Percentiles rank a stretch among this genome's conserved stretches.
phyloP scores from a whole-genome alignment of 2,888 invertebrate species.

The Acleris laterana region DNA sequence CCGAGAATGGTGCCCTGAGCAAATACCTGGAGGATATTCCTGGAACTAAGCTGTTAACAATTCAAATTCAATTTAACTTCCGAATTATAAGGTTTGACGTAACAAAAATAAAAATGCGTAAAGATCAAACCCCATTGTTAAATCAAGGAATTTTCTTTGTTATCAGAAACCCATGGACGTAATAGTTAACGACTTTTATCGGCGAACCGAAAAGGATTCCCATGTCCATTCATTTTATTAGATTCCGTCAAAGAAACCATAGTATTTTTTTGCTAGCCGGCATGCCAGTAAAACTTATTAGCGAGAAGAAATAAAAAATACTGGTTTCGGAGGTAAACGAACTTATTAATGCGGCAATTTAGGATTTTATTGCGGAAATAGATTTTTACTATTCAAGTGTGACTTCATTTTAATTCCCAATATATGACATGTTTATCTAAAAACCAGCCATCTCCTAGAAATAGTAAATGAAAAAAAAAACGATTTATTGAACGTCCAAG shows the following conservation, averaged over 20 bases:
- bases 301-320: conserved; percentile 37
- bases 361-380: conserved; percentile 24
- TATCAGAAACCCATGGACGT: conserved; percentile 60
- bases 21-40: conserved; percentile 33
- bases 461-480: background rate
- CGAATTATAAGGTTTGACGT: conserved; percentile 12
- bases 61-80: conserved; percentile 17
- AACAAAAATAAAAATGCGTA: conserved; percentile 33
- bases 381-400: conserved; percentile 5
- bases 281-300: conserved; percentile 50
- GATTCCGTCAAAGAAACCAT: conserved; percentile 59
- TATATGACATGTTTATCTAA: background rate
- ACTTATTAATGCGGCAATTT: conserved; percentile 28
- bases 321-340: conserved; percentile 31
- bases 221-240: conserved; percentile 63
- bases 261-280: conserved; percentile 46
- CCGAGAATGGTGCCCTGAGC: conserved; percentile 20
- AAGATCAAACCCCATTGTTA: conserved; percentile 45
- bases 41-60: conserved; percentile 28
- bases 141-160: conserved; percentile 52
- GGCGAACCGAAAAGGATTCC: conserved; percentile 63
- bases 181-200: conserved; percentile 60
- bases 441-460: background rate
- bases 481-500: too few relatives aligned
- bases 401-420: background rate